phyloP scores from a whole-genome alignment of 2,797 vertebrate species.

The Spinus pinus region DNA sequence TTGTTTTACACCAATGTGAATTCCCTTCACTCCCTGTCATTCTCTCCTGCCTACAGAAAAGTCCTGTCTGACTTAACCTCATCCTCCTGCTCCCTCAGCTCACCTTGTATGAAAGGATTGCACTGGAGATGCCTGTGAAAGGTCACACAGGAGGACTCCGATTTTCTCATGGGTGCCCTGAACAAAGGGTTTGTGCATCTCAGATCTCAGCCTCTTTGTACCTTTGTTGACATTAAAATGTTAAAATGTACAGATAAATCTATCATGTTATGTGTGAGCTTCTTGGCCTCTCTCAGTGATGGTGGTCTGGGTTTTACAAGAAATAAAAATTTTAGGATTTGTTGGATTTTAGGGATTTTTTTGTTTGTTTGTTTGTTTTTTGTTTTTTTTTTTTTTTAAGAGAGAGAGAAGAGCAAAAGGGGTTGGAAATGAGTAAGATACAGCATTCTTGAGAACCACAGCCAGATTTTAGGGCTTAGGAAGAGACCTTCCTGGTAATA shows the following conservation, averaged over 20 bases:
- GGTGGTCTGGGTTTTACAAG: background rate
- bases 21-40: background rate
- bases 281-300: background rate
- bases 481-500: background rate
- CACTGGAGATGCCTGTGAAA: background rate
- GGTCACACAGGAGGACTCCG: background rate
- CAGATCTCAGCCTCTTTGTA: background rate
- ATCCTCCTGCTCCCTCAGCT: background rate
- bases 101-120: background rate
- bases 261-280: background rate
- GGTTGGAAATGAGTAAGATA: background rate
- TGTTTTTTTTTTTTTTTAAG: background rate
- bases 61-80: background rate
- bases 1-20: background rate
- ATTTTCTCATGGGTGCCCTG: background rate
- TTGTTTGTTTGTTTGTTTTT: no score
- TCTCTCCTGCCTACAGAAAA: background rate
- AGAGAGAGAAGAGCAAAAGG: accelerated
- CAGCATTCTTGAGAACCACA: background rate
- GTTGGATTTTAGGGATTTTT: background rate
- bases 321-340: background rate
- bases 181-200: background rate
- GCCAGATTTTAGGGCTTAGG: background rate
- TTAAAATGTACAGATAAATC: background rate
- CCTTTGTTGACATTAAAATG: background rate